Evolutionary conservation across 2,113 vertebrate species (phyloP), one percentile per base, ranked within the genome.

Genomic region (Glaucomys volans): DNA sequence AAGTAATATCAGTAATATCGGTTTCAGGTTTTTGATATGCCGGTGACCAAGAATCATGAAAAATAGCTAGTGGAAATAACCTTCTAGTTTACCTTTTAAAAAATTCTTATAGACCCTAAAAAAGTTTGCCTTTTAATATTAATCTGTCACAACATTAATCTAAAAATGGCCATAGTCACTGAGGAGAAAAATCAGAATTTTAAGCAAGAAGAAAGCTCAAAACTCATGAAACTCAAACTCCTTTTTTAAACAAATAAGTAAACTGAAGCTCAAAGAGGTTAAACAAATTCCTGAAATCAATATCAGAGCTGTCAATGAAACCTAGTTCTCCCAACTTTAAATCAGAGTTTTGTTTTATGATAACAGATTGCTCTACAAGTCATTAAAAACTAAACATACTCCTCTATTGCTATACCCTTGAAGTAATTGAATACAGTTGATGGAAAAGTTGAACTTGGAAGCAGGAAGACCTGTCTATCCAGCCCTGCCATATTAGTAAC

Each of bases 51-150:
- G 79, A n/a, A 54, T 4, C n/a, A 87, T 75, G 17, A 91, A 40
- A 88, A 96, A 89, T 66, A 86, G 11, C 4, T 64, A 62, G 11
- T 52, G 18, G 26, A 18, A 89, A 28, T 74, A 40, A 77, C 90
- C 42, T 82, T 69, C 30, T n/a, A 64, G 0, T 83, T 30, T 69
- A 71, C 32, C 62, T 90, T 91, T 69, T 28, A 7, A 7, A n/a
- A 91, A 74, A 10, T 16, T 90, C 72, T 67, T 92, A 81, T 1
- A 71, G 2, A 66, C 5, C 67, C 54, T 6, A 10, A 72, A 86
- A 54, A 91, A 92, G 6, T 20, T 77, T 97, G 87, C 50, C 62
- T 76, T 94, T 96, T 92, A 57, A 44, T 84, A 94, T 77, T 95
- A 83, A 71, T 67, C 16, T 91, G 44, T 79, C 79, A 89, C 28